phyloP scores from a whole-genome alignment of 2,113 vertebrate species.

The Pyrgilauda ruficollis region DNA sequence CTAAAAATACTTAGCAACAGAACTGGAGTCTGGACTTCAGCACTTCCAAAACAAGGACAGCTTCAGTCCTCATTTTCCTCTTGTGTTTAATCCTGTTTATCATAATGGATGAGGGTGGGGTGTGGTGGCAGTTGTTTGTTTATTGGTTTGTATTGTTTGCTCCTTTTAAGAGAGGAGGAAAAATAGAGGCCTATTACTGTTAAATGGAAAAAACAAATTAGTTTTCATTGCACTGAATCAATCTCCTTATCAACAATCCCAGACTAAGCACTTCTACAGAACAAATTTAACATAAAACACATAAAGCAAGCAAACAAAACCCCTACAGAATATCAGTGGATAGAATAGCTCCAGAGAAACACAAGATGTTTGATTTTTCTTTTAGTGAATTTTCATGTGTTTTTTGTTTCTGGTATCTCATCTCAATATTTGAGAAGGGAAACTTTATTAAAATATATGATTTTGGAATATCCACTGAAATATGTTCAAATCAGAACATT shows the following conservation, averaged over 20 bases:
- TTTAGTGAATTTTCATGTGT: not conserved
- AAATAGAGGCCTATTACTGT: not conserved
- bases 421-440: not conserved
- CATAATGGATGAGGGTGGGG: not conserved
- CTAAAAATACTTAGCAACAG: not conserved
- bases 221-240: not conserved
- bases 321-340: not conserved
- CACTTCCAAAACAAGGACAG: not conserved
- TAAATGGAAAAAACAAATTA: not conserved
- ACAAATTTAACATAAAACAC: not conserved
- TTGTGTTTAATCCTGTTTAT: not conserved
- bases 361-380: not conserved
- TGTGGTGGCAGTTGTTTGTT: not conserved
- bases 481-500: slow-evolving; percentile 35
- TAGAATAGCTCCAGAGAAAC: slow-evolving; percentile 15
- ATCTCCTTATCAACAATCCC: not conserved
- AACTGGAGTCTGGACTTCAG: not conserved
- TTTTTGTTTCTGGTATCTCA: slow-evolving; percentile 8
- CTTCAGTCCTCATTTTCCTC: not conserved
- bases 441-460: not conserved
- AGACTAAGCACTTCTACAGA: not conserved
- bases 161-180: not conserved
- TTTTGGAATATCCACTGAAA: slow-evolving; percentile 53
- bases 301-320: not conserved
- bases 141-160: not conserved